Evolutionary conservation across 2,888 invertebrate genomes (phyloP).

Genomic region (Alviniconcha strummeri): DNA sequence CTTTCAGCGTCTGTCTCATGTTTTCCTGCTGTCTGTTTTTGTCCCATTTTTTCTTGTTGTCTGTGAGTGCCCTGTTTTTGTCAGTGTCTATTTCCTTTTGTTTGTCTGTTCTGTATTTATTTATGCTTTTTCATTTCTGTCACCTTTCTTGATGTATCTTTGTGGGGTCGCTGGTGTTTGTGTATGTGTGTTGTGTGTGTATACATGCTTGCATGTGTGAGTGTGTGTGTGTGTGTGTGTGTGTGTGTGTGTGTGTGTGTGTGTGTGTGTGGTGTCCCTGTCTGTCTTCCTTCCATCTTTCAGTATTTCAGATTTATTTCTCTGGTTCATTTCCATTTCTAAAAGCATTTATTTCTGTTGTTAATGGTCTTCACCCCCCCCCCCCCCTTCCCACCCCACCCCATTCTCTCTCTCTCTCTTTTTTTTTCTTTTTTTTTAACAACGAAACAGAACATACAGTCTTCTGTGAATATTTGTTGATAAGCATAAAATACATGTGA

Average conservation of each 20-base stretch:
- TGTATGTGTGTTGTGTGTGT: slow-evolving; percentile 16
- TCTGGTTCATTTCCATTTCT: no score
- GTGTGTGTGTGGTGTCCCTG: not conserved
- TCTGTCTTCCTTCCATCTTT: not conserved
- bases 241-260: slow-evolving; percentile 15
- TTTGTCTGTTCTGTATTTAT: not conserved
- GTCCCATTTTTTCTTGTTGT: not conserved
- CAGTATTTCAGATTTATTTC: no score
- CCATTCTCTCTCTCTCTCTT: no score
- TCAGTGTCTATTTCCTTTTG: not conserved
- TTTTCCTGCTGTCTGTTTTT: not conserved
- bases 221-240: slow-evolving; percentile 18
- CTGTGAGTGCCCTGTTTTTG: not conserved
- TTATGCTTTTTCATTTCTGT: no score
- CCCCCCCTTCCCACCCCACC: no score
- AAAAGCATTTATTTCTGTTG: no score
- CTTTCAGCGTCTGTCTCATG: not conserved
- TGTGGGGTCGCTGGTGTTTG: not conserved
- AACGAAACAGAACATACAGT: no score
- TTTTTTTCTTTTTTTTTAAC: no score
- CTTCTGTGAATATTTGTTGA: no score
- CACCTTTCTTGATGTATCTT: not conserved
- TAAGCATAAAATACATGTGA: no score
- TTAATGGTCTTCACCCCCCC: no score
- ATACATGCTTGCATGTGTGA: not conserved